These are phyloP conservation scores for Hybognathus amarus DNA, from an alignment of 2,797 vertebrate genomes.

Conservation along the genomic window DNA sequence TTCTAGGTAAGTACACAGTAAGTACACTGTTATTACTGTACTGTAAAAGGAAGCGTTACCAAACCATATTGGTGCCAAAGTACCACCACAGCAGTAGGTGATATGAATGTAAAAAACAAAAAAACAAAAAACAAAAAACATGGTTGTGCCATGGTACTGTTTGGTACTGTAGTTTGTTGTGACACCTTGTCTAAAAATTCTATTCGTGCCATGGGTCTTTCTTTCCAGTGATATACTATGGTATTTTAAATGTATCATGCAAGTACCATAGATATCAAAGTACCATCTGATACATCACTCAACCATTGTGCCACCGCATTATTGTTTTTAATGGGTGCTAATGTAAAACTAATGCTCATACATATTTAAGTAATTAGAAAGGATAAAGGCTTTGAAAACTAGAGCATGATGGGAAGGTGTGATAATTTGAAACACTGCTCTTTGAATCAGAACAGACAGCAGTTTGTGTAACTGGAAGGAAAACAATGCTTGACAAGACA, in stretches of 20 bases:
- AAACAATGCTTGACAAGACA: constrained; percentile 42
- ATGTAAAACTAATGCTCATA: constrained; percentile 9
- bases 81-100: not conserved
- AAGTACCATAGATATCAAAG: not conserved
- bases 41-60: too few species aligned
- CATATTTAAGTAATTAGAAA: constrained; percentile 29
- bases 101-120: not conserved
- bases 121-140: not conserved
- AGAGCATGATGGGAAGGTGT: constrained; percentile 41
- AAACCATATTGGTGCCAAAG: not conserved
- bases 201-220: not conserved
- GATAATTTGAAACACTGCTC: constrained; percentile 36
- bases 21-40: too few species aligned
- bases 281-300: not conserved
- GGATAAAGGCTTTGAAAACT: constrained; percentile 22
- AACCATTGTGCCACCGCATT: not conserved
- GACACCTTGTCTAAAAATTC: not conserved
- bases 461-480: constrained; percentile 27
- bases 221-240: not conserved
- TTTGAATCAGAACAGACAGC: constrained; percentile 35
- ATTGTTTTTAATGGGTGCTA: constrained; percentile 24
- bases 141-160: not conserved
- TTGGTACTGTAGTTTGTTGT: not conserved
- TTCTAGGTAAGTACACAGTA: too few species aligned
- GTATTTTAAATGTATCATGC: not conserved